Evolutionary conservation across 2,797 vertebrate species (phyloP), one percentile per base, ranked within the genome.

Genomic region (Podarcis lilfordi): DNA sequence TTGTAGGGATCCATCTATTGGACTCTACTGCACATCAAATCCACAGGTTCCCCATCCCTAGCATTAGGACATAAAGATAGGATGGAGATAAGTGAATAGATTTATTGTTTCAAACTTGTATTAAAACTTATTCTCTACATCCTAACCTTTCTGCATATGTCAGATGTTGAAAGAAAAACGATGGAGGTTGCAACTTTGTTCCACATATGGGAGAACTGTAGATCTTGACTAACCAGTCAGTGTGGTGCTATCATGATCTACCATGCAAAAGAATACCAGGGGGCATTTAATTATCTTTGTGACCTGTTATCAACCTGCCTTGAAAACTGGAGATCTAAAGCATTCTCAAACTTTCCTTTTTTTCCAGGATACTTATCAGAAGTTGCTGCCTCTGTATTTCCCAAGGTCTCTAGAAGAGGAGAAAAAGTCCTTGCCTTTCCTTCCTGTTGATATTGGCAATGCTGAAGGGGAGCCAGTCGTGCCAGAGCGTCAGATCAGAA

Each of bases 361-460:
- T 87, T 92, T 87, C 75, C 94, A 99, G 99, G 95, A 96, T 25
- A 95, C 97, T 86, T 99, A 98, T 94, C 97, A 91, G 97, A 98
- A 97, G 97, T 82, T 99, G 86, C 97, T 99, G 92, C 98, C 98
- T 61, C 97, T 99, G 74, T 99, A 99, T 96, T 99, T 97, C 94
- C 99, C 99, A 71, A 98, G 99, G 85, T 99, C 98, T 0, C 92
- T 97, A 88, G 96, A 97, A 66, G 99, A 99, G 95, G 99, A 99
- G 95, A 94, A 23, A 6, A 85, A 69, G 2, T 97, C 96, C 64
- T 96, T 99, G 89, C 97, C 98, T 19, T 96, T 98, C 80, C 97
- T 99, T 59, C 99, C 99, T 15, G 97, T 97, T 7, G 98, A 99
- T 95, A 99, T 99, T 21, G 99, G 99, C 66, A 99, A 99, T 93